phyloP scores from a whole-genome alignment of 2,797 vertebrate species.

The Triplophysa yarkandensis region DNA sequence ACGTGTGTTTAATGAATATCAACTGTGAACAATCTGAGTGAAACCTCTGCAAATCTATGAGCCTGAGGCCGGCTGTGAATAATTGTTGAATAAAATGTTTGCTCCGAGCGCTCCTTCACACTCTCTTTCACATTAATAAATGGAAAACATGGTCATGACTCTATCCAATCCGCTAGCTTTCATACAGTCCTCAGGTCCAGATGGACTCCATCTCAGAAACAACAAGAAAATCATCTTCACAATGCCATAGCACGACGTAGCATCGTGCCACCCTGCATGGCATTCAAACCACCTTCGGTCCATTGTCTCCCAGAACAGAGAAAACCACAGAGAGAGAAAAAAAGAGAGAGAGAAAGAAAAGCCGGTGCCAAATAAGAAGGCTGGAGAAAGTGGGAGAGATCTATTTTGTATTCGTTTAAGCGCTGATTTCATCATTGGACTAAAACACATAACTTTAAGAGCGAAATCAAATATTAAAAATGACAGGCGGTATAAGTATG shows the following conservation, averaged over 20 bases:
- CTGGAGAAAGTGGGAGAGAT: conserved; percentile 65
- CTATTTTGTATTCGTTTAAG: conserved; percentile 87
- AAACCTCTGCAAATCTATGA: conserved; percentile 55
- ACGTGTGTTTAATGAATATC: conserved; percentile 77
- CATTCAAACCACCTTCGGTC: conserved; percentile 41
- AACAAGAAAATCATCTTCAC: conserved; percentile 53
- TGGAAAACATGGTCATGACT: conserved; percentile 33
- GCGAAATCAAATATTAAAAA: conserved; percentile 99
- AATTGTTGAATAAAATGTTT: conserved; percentile 52
- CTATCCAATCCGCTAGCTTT: conserved; percentile 26
- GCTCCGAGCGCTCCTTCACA: conserved; percentile 33
- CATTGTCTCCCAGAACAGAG: conserved; percentile 28
- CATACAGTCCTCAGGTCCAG: conserved; percentile 26
- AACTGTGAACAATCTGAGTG: conserved; percentile 71
- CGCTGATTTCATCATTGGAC: conserved; percentile 94
- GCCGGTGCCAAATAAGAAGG: conserved; percentile 54
- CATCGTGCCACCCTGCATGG: conserved; percentile 31
- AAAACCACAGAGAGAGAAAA: conserved; percentile 45
- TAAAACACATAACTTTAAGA: conserved; percentile 99
- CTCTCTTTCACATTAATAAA: conserved; percentile 42
- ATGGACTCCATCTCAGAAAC: conserved; percentile 58
- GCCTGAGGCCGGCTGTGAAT: conserved; percentile 49
- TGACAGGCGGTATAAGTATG: conserved; percentile 99
- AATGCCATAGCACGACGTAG: conserved; percentile 10
- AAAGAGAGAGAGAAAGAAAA: conserved; percentile 57